Percentiles rank a stretch among this genome's conserved stretches.
These are phyloP conservation scores for Coregonus suidteri DNA, from an alignment of 2,797 vertebrate genomes.

Conservation along the genomic window DNA sequence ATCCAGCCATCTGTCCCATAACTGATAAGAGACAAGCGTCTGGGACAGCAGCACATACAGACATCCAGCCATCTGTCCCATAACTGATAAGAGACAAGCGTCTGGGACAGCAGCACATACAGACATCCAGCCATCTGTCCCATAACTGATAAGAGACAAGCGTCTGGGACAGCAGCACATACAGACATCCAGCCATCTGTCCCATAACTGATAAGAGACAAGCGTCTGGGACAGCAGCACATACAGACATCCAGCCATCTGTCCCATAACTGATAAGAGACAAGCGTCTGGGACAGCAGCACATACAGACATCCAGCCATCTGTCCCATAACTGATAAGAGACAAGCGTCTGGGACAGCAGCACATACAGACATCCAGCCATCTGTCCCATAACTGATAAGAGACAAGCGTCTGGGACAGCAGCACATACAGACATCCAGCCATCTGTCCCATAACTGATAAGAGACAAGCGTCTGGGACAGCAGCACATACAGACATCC, in stretches of 20 bases:
- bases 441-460: constrained; percentile 6
- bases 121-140: neutral
- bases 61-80: neutral
- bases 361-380: neutral
- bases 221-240: neutral
- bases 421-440: neutral
- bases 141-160: constrained; percentile 2
- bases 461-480: constrained; percentile 5
- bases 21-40: constrained; percentile 6
- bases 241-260: constrained; percentile 1
- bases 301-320: neutral
- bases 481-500: neutral
- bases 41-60: constrained; percentile 3
- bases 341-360: neutral
- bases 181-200: constrained; percentile 1
- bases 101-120: constrained; percentile 4
- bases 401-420: neutral
- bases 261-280: constrained; percentile 3
- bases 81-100: constrained; percentile 2
- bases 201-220: constrained; percentile 3
- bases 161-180: constrained; percentile 2
- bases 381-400: constrained; percentile 7
- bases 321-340: constrained; percentile 6
- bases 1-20: neutral
- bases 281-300: neutral